These are phyloP conservation scores for Siniperca chuatsi DNA, from an alignment of 2,113 vertebrate species.

Conservation along the genomic window DNA sequence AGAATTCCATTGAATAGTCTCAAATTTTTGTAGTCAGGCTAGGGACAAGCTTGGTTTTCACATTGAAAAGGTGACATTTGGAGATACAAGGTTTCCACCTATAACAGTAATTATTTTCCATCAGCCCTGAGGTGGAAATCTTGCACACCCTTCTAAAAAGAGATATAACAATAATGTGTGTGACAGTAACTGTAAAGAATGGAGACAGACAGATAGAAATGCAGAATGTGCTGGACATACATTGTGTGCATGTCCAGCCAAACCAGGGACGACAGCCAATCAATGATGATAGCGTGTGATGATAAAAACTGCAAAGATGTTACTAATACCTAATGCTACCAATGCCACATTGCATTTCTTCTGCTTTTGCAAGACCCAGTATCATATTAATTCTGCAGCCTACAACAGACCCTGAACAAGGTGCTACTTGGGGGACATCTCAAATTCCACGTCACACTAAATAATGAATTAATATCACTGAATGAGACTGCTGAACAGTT, in stretches of 20 bases:
- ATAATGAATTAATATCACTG: conserved; percentile 74
- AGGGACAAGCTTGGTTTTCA: neutral
- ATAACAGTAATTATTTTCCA: conserved; percentile 2
- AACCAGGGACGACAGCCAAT: neutral
- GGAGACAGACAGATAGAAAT: neutral
- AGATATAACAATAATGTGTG: neutral
- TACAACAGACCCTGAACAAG: neutral
- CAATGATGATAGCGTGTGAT: neutral
- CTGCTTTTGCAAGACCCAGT: neutral
- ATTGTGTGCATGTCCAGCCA: neutral
- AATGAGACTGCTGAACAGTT: conserved; percentile 62
- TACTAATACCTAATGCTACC: too few species aligned
- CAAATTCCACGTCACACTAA: conserved; percentile 64
- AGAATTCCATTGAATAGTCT: neutral
- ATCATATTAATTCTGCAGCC: neutral
- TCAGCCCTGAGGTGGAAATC: neutral
- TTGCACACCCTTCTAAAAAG: neutral
- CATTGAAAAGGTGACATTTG: neutral
- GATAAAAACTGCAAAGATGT: neutral
- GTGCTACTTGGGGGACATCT: conserved; percentile 24
- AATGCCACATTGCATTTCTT: neutral
- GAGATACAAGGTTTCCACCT: conserved; percentile 1
- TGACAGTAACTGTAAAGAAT: neutral
- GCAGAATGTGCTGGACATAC: neutral
- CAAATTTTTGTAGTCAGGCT: neutral